phyloP scores from a whole-genome alignment of 2,113 vertebrate species.

The Gorsachius goisagi region DNA sequence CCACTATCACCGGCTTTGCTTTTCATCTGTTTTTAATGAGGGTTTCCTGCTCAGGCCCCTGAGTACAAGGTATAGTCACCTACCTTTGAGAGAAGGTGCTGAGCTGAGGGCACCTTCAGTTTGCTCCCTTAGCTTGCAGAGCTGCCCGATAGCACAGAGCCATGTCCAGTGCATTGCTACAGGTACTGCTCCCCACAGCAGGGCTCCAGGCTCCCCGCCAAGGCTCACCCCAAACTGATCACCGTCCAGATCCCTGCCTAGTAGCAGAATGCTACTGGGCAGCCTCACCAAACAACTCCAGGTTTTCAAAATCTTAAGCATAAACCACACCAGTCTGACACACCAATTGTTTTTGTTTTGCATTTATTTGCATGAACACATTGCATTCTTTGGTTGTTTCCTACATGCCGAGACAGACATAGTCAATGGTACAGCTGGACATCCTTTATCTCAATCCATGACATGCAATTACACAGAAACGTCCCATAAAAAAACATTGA shows the following conservation, averaged over 20 bases:
- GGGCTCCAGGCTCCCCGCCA: neutral
- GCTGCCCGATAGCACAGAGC: neutral
- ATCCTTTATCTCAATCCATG: neutral
- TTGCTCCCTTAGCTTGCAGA: neutral
- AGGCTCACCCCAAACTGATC: neutral
- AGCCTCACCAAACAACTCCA: neutral
- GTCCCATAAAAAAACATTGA: neutral
- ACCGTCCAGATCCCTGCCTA: neutral
- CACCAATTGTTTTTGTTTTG: neutral
- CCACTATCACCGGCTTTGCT: neutral
- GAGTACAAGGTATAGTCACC: neutral
- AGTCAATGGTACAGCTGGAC: neutral
- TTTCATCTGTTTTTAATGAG: neutral
- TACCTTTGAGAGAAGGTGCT: neutral
- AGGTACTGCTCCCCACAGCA: neutral
- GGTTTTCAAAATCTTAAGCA: neutral
- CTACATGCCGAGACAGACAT: neutral
- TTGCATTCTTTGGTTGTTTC: neutral
- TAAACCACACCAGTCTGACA: neutral
- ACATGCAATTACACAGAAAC: neutral
- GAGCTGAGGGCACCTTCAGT: rapidly evolving
- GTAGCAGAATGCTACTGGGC: neutral
- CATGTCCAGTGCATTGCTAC: neutral
- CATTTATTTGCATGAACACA: neutral
- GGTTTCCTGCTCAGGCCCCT: neutral